Evolutionary conservation across 2,888 invertebrate genomes (phyloP), one percentile per base, ranked within the genome.

Genomic region (Iselma pallidipennis): DNA sequence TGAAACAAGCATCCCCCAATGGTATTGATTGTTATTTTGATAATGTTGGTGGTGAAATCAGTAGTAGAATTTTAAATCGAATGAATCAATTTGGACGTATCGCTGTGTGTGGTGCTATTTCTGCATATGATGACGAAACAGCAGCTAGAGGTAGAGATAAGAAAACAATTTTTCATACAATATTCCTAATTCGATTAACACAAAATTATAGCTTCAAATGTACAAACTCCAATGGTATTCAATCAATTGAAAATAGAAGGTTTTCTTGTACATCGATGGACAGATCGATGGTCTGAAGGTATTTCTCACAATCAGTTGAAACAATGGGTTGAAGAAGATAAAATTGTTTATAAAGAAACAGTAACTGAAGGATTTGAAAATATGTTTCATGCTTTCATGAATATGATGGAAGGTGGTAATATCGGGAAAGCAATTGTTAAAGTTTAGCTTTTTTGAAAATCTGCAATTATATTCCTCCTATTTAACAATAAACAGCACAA

Each of bases 11-110:
- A 54, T 89, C 89, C 12, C 89, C 90, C 0, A 81, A 88, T 16
- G 90, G 90, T 3, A 79, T 91, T 0, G 90, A 91, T 74, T 88
- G 89, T 73, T 91, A 89, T 73, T 91, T 91, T 74, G 91, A 91
- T 74, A 91, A 91, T 78, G 91, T 90, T 49, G 90, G 90, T 21
- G 90, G 90, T 33, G 87, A 88, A 72, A 85, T 90, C 52, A 87
- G 88, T 61, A 84, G 84, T 19, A 82, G 80, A n/a, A 86, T 90
- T 25, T 82, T 90, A 54, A 81, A 80, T 61, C 83, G 85, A 59
- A 90, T 90, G 90, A 89, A 87, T 65, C 76, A 77, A 57, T 83
- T 81, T 69, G 90, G 90, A 2, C 82, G 90, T 60, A 83, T 90
- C n/a, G 84, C 88, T 7, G 85, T 89, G 7, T 90, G 90, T 75